These are phyloP conservation scores for Suricata suricatta DNA, from an alignment of 2,113 vertebrate species.

Conservation along the genomic window DNA sequence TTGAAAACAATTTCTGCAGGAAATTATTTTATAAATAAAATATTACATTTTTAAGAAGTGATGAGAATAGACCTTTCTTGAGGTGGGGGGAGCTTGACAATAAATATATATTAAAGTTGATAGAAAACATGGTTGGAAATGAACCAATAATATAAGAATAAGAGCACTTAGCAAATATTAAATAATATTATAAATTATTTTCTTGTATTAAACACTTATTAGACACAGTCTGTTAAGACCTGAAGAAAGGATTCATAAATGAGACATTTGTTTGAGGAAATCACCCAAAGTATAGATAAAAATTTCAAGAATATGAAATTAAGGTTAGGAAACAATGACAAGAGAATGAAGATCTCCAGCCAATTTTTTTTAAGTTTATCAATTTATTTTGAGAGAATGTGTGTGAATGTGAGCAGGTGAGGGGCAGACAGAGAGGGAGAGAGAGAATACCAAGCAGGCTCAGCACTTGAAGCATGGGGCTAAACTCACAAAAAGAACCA, in stretches of 20 bases:
- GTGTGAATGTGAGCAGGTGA: no score
- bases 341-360: background rate
- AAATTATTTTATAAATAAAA: background rate
- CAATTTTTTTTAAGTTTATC: background rate
- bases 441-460: no score
- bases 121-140: background rate
- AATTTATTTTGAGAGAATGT: no score
- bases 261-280: background rate
- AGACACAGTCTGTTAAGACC: background rate
- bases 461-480: no score
- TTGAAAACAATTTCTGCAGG: background rate
- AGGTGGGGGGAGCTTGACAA: background rate
- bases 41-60: background rate
- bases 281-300: background rate
- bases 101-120: background rate
- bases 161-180: background rate
- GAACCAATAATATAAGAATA: background rate
- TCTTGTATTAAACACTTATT: background rate
- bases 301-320: background rate
- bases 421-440: no score
- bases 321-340: background rate
- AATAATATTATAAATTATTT: background rate
- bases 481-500: no score
- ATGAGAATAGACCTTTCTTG: background rate
- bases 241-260: background rate